Base-by-base conservation (phyloP, 2,888 invertebrate species). In the Xylophagus ater region DNA sequence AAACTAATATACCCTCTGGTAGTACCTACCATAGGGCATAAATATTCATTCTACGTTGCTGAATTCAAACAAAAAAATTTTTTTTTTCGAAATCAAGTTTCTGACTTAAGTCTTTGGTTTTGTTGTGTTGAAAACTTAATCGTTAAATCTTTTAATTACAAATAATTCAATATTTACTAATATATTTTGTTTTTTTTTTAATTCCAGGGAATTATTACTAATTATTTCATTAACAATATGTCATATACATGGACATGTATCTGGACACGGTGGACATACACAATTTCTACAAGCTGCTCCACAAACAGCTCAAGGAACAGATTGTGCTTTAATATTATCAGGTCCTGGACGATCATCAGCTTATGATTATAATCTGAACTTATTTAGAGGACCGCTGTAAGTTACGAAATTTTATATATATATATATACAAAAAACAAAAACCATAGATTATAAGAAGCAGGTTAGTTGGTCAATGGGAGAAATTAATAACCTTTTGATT, bases 321-420 rank as follows among this genome's bases (percentile, higher is more conserved):
- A 87, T 54, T 88, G 88, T 62, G 88, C 88, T 6, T 68, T 88
- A 30, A 68, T 85, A 52, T 67, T 89, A 46, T 72, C 76, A 46
- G 82, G 85, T 9, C 81, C 81, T 0, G 84, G 83, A 40, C 74
- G 83, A 53, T 81, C 83, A 48, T 85, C 81, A 41, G 75, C 79
- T 12, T 88, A 81, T 55, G 88, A 89, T 65, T 87, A 87, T 63
- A 81, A 81, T 55, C 75, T 83, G 52, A 88, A 88, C 67, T 70
- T 88, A 44, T 74, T 89, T 34, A 74, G 85, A 53, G 84, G 85
- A 48, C 74, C 76, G 52, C 71, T 77, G 86, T 87, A 68, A 81
- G 85, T 83, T n/a, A n/a, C n/a, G n/a, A n/a, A n/a, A n/a, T n/a
- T n/a, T n/a, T n/a, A n/a, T n/a, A n/a, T n/a, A n/a, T n/a, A n/a